Evolutionary conservation across 2,113 vertebrate species (phyloP).

Genomic region (Neogale vison): DNA sequence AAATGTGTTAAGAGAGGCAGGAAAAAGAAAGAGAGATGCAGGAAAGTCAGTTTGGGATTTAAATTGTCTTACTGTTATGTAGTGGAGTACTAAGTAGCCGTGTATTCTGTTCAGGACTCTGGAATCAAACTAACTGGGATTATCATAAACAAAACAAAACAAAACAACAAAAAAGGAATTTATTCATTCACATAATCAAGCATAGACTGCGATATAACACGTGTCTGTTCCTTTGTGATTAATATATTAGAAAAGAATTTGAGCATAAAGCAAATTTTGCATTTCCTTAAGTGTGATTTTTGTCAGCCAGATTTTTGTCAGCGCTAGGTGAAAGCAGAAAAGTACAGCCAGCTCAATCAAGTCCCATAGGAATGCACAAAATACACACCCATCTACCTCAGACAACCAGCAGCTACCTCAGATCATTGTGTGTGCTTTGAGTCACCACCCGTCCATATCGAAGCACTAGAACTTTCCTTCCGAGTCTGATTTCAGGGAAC

Average conservation of each 20-base stretch:
- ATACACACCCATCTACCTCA: neutral
- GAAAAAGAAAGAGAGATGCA: neutral
- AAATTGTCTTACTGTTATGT: conserved; percentile 17
- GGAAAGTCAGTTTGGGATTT: conserved; percentile 11
- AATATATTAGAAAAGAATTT: conserved; percentile 13
- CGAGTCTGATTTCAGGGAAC: neutral
- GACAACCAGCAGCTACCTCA: neutral
- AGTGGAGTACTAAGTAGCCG: neutral
- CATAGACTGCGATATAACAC: neutral
- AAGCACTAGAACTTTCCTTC: neutral
- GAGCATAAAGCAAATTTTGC: conserved; percentile 16
- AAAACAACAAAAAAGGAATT: neutral
- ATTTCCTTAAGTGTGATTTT: conserved; percentile 19
- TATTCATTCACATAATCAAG: conserved; percentile 15
- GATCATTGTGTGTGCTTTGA: neutral
- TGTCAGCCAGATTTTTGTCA: neutral
- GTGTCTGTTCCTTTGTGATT: conserved; percentile 35
- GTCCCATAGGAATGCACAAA: neutral
- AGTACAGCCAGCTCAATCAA: conserved; percentile 13
- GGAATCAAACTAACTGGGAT: neutral
- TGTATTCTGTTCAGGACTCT: neutral
- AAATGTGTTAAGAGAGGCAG: conserved; percentile 9
- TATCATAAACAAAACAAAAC: neutral
- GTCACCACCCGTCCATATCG: neutral
- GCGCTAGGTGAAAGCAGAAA: conserved; percentile 37